Conservation (phyloP, 2,888 invertebrate genomes). For the Pachycephus smyrnensis region DNA sequence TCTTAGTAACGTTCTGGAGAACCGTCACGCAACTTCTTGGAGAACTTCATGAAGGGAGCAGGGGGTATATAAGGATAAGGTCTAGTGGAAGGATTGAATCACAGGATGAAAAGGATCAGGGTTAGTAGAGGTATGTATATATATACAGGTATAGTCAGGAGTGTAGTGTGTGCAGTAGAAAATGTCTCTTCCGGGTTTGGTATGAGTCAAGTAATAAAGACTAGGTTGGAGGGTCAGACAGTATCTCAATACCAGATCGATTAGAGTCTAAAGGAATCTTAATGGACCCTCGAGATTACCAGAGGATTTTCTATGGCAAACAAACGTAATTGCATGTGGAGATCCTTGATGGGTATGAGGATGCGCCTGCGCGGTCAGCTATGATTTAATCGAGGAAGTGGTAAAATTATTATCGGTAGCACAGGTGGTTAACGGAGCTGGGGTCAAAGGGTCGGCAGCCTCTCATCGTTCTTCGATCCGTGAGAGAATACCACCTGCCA, state of each 20-base stretch:
- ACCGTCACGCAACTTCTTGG: background rate
- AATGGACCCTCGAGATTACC: constrained; percentile 50
- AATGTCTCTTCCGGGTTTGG: background rate
- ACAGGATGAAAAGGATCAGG: background rate
- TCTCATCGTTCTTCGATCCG: constrained; percentile 33
- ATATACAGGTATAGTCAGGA: too few relatives aligned
- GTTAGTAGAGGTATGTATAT: background rate
- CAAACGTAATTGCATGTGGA: constrained; percentile 52
- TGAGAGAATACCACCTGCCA: constrained; percentile 43
- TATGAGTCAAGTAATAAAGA: background rate
- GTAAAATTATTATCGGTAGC: constrained; percentile 52
- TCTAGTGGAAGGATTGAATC: background rate
- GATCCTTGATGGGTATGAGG: constrained; percentile 15
- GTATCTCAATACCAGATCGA: constrained; percentile 47
- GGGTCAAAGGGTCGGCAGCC: constrained; percentile 24
- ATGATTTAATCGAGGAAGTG: constrained; percentile 52
- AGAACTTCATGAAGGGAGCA: too few relatives aligned
- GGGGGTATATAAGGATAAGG: background rate
- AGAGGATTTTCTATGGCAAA: constrained; percentile 38
- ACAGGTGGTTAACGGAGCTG: constrained; percentile 47
- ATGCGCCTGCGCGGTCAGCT: constrained; percentile 34
- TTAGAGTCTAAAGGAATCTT: constrained; percentile 49
- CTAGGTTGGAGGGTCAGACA: constrained; percentile 31
- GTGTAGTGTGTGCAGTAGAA: background rate
- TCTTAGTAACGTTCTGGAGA: background rate